Evolutionary conservation across 2,888 invertebrate species (phyloP).

Genomic region (Brachynemurus nebulosus): DNA sequence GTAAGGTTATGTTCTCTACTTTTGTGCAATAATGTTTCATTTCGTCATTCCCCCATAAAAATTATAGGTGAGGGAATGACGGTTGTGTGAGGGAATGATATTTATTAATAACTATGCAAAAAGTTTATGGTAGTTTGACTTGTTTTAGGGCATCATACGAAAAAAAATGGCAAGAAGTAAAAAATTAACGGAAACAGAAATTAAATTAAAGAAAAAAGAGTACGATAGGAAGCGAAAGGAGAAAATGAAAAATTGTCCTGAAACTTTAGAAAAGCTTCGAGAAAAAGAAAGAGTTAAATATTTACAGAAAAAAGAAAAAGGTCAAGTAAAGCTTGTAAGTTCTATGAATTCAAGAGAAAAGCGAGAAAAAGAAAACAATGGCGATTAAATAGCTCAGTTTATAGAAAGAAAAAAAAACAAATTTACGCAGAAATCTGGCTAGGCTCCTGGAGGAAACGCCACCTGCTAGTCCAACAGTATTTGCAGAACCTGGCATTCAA

Average conservation of each 20-base stretch:
- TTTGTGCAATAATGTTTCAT: no score
- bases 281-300: constrained; percentile 4
- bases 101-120: neutral
- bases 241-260: constrained; percentile 6
- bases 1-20: no score
- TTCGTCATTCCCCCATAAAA: no score
- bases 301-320: constrained; percentile 8
- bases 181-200: constrained; percentile 9
- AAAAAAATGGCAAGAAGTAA: neutral
- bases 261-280: constrained; percentile 4
- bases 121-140: neutral
- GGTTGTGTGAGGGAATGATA: constrained; percentile 4
- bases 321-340: constrained; percentile 9
- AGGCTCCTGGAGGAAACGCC: no score
- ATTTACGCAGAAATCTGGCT: no score
- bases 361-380: constrained; percentile 9
- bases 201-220: constrained; percentile 10
- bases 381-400: constrained; percentile 5
- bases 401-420: neutral
- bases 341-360: constrained; percentile 11
- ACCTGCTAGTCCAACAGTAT: no score
- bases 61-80: constrained; percentile 3
- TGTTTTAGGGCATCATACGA: neutral
- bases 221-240: constrained; percentile 9
- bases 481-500: no score